A percentile compares a stretch with the other conserved stretches of the same genome.
These are phyloP conservation scores for Taurulus bubalis DNA, from an alignment of 2,113 vertebrate genomes.

Conservation along the genomic window DNA sequence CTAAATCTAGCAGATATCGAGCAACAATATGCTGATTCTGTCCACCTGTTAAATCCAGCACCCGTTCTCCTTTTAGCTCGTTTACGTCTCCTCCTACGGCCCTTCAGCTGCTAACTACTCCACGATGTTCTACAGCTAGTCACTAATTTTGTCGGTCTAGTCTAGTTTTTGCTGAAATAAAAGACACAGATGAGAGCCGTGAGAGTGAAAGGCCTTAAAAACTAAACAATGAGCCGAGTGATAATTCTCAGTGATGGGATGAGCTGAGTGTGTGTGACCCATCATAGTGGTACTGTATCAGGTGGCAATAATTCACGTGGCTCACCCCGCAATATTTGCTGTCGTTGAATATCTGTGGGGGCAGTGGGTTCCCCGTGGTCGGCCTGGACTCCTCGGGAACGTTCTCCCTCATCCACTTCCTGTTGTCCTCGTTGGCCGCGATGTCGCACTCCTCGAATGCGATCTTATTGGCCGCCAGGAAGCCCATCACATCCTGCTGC, in stretches of 20 bases:
- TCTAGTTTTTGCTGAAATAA: not conserved
- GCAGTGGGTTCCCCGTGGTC: constrained; percentile 90
- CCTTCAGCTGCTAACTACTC: not conserved
- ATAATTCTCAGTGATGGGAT: not conserved
- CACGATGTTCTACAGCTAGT: not conserved
- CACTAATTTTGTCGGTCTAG: too few species aligned
- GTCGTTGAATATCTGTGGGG: constrained; percentile 97
- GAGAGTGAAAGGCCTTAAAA: not conserved
- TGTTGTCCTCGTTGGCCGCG: constrained; percentile 92
- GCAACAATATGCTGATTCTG: not conserved
- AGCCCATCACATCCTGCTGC: constrained; percentile 95
- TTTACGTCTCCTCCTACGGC: not conserved
- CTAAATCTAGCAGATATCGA: too few species aligned
- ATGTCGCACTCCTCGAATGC: constrained; percentile 96
- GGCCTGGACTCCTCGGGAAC: constrained; percentile 91
- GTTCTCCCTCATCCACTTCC: constrained; percentile 98
- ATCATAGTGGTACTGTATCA: not conserved
- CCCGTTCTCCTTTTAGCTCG: not conserved
- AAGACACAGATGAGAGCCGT: not conserved
- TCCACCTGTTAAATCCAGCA: not conserved
- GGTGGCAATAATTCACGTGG: not conserved
- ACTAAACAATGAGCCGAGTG: not conserved
- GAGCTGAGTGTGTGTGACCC: not conserved
- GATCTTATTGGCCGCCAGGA: constrained; percentile 95
- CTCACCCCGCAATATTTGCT: constrained; percentile 94